These are phyloP conservation scores for Oenanthe oenanthe DNA, from an alignment of 2,113 vertebrate genomes.

Conservation along the genomic window DNA sequence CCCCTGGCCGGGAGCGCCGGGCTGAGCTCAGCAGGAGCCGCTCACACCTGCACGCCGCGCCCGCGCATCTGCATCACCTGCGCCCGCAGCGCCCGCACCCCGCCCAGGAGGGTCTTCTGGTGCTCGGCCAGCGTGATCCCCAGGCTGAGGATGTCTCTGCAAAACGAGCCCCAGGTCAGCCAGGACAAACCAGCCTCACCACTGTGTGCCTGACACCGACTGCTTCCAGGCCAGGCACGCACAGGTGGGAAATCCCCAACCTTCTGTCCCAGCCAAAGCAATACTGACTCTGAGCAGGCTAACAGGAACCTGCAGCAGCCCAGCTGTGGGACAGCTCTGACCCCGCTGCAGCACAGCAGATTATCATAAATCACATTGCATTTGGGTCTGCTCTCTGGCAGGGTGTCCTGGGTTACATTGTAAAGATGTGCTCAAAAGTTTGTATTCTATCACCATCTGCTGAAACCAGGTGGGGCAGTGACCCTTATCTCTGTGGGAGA, in stretches of 20 bases:
- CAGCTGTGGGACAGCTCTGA: not conserved
- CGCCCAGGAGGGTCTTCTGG: constrained; percentile 87
- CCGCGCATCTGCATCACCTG: constrained; percentile 94
- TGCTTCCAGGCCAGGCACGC: not conserved
- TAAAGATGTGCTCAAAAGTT: too few relatives aligned
- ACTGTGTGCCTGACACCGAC: fast-evolving
- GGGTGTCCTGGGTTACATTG: too few relatives aligned
- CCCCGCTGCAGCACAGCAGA: fast-evolving
- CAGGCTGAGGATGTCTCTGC: constrained; percentile 89
- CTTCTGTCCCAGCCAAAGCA: not conserved
- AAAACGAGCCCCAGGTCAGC: not conserved
- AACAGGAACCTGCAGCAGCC: fast-evolving
- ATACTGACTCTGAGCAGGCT: fast-evolving
- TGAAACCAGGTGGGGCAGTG: too few relatives aligned
- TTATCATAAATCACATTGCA: fast-evolving
- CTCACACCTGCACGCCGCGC: constrained; percentile 91
- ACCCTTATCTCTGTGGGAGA: too few relatives aligned
- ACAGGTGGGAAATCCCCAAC: not conserved
- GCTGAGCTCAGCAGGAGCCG: not conserved
- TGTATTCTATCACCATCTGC: too few relatives aligned
- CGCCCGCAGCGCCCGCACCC: constrained; percentile 87
- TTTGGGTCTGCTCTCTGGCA: not conserved
- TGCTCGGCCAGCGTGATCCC: constrained; percentile 88
- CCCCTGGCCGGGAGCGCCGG: not conserved
- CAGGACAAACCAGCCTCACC: fast-evolving